Percentiles rank a stretch among this genome's conserved stretches.
Evolutionary conservation across 2,888 invertebrate species (phyloP).

Genomic region (Allolobophora icterica): DNA sequence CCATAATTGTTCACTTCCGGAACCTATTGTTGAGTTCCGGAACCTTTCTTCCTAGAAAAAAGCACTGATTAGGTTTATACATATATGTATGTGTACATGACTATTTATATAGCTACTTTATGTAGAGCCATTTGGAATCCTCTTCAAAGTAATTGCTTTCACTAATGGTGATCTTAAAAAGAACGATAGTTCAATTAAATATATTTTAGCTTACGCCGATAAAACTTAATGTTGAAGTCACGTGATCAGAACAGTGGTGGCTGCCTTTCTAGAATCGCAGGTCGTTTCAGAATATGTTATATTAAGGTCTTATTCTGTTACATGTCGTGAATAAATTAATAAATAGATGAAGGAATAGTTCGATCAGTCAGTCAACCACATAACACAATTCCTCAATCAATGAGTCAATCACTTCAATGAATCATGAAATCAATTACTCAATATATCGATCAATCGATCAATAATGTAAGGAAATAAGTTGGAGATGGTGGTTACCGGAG

Average conservation of each 20-base stretch:
- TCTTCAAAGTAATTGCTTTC: background rate
- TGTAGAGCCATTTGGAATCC: background rate
- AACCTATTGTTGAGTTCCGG: no score
- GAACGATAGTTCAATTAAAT: background rate
- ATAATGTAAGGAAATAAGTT: background rate
- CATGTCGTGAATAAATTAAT: background rate
- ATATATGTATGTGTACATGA: background rate
- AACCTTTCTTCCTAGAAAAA: no score
- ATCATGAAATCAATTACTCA: background rate
- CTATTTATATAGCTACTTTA: background rate
- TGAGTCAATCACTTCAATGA: no score
- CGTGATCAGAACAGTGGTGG: background rate
- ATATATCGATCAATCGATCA: background rate
- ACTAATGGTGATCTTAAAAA: background rate
- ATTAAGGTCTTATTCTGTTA: no score
- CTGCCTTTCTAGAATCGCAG: no score
- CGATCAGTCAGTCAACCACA: no score
- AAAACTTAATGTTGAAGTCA: background rate
- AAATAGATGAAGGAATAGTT: background rate
- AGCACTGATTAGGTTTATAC: no score
- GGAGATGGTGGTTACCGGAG: conserved; percentile 73
- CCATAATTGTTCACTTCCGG: no score
- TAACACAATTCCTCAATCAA: no score
- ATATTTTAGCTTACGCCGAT: background rate
- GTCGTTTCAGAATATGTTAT: no score